Conservation (phyloP, 2,888 invertebrate genomes). For the Drosophila affinis region DNA sequence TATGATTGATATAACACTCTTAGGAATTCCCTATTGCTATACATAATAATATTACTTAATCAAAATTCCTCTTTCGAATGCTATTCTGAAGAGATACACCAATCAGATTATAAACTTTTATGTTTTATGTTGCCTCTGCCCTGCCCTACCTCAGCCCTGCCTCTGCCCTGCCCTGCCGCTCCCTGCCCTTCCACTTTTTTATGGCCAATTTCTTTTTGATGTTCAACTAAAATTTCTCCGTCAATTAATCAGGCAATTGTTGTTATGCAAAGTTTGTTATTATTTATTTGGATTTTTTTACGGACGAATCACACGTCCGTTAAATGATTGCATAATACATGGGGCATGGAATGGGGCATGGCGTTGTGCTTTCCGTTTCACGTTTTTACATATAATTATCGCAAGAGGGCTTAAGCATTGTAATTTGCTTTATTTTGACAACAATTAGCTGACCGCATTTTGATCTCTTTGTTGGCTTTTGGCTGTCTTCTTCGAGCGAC, state of each 20-base stretch:
- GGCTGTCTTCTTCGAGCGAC: too few relatives aligned
- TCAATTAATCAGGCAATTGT: slow-evolving; percentile 36
- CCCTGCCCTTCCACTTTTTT: not conserved
- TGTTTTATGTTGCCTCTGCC: not conserved
- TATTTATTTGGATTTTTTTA: slow-evolving; percentile 16
- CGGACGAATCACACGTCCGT: slow-evolving; percentile 37
- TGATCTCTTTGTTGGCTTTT: slow-evolving; percentile 27
- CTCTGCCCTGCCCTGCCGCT: not conserved
- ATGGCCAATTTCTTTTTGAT: slow-evolving; percentile 32
- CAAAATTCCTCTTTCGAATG: not conserved
- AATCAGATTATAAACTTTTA: not conserved
- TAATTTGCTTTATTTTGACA: slow-evolving; percentile 56
- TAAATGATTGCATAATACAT: slow-evolving; percentile 39
- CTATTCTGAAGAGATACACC: slow-evolving; percentile 8
- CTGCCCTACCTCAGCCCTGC: not conserved
- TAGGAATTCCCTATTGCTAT: not conserved
- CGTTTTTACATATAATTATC: slow-evolving; percentile 47
- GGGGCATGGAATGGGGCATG: not conserved
- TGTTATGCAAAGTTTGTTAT: slow-evolving; percentile 43
- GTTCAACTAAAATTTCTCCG: slow-evolving; percentile 24
- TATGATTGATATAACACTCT: not conserved
- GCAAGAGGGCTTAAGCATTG: slow-evolving; percentile 24
- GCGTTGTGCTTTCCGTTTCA: slow-evolving; percentile 34
- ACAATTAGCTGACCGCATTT: slow-evolving; percentile 66
- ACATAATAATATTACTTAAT: not conserved